Evolutionary conservation across 2,888 invertebrate genomes (phyloP).

Genomic region (Piscicola geometra): DNA sequence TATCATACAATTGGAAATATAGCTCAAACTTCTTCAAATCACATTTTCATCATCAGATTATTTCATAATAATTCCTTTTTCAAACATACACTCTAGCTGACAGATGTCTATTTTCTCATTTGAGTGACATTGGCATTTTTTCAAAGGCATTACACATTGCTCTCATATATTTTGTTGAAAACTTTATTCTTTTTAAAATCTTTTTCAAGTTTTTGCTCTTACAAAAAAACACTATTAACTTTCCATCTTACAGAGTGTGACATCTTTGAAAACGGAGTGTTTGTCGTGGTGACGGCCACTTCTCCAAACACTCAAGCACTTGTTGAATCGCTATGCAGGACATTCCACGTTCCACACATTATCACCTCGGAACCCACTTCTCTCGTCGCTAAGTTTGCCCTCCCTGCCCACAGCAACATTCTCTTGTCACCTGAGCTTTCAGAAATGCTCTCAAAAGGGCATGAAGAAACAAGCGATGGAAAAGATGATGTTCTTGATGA

Average conservation of each 20-base stretch:
- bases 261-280: constrained; percentile 25
- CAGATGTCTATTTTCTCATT: no score
- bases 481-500: background rate
- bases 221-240: background rate
- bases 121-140: no score
- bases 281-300: constrained; percentile 19
- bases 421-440: background rate
- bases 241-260: constrained; percentile 20
- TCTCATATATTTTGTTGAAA: no score
- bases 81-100: no score
- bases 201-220: no score
- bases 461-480: background rate
- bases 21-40: no score
- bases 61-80: no score
- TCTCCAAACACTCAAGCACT: constrained; percentile 15
- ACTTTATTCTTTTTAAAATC: no score
- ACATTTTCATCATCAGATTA: no score
- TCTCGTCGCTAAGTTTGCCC: background rate
- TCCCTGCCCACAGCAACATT: background rate
- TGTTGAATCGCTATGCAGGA: constrained; percentile 25
- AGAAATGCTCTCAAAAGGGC: background rate
- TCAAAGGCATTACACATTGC: no score
- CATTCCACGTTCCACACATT: constrained; percentile 28
- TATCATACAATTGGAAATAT: no score
- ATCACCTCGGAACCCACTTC: constrained; percentile 18